phyloP scores from a whole-genome alignment of 1,140 invertebrate genomes.

The Sitobion miscanthi region DNA sequence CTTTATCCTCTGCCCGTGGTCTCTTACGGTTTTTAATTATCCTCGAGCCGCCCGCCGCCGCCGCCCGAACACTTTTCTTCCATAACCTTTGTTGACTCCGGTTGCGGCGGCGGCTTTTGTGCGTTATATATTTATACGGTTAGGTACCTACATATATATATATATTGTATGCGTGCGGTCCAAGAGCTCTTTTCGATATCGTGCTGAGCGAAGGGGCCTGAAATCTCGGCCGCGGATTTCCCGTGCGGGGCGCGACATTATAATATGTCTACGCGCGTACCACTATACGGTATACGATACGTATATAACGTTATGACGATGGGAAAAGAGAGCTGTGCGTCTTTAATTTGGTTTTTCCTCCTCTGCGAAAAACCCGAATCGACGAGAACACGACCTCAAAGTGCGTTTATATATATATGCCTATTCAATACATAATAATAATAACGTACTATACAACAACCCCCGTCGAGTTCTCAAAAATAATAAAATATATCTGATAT shows the following conservation, averaged over 20 bases:
- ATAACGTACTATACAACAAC: too few species aligned
- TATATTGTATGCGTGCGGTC: background rate
- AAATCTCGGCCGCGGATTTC: background rate
- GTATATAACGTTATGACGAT: too few species aligned
- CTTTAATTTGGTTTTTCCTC: background rate
- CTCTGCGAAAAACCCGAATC: background rate
- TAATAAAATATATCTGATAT: background rate
- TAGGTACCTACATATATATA: background rate
- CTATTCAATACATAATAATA: background rate
- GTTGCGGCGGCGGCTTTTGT: background rate
- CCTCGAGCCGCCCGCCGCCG: background rate
- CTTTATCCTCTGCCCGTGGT: background rate
- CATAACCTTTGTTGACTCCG: slow-evolving; percentile 36
- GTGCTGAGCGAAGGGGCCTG: background rate
- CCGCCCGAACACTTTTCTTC: background rate
- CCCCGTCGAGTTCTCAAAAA: background rate
- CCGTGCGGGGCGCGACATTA: too few species aligned
- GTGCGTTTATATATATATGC: background rate
- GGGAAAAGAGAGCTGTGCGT: background rate
- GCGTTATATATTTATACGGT: too few species aligned
- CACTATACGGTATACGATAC: too few species aligned
- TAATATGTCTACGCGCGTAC: too few species aligned
- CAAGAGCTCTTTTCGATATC: background rate
- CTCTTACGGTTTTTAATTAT: slow-evolving; percentile 39
- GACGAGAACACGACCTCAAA: background rate